Evolutionary conservation across 2,797 vertebrate species (phyloP).

Genomic region (Neostethus bicornis): DNA sequence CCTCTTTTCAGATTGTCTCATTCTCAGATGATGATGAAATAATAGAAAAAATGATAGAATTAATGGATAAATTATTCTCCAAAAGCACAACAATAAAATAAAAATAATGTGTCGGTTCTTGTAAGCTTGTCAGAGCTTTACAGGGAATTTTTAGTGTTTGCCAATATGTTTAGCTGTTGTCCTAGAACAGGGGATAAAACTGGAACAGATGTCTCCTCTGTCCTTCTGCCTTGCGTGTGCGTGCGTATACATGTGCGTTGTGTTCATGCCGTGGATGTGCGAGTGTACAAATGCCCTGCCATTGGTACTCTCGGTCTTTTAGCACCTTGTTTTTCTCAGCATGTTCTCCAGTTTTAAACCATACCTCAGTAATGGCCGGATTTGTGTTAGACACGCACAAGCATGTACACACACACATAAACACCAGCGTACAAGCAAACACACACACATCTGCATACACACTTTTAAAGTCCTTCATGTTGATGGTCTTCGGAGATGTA

Average conservation of each 20-base stretch:
- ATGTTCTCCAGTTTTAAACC: slow-evolving; percentile 69
- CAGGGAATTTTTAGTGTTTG: slow-evolving; percentile 42
- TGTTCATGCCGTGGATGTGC: slow-evolving; percentile 17
- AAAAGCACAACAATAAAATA: slow-evolving; percentile 55
- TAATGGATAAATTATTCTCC: too few species aligned
- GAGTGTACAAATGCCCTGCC: slow-evolving; percentile 36
- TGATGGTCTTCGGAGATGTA: slow-evolving; percentile 61
- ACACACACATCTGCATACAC: slow-evolving; percentile 36
- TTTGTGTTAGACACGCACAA: slow-evolving; percentile 42
- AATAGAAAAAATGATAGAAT: too few species aligned
- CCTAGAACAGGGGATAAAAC: slow-evolving; percentile 58
- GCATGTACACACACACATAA: slow-evolving; percentile 4
- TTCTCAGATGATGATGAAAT: too few species aligned
- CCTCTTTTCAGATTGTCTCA: too few species aligned
- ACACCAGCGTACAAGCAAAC: not conserved
- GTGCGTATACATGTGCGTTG: not conserved
- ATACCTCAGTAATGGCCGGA: slow-evolving; percentile 63
- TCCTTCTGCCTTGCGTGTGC: slow-evolving; percentile 44
- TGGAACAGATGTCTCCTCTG: slow-evolving; percentile 62
- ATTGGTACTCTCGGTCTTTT: slow-evolving; percentile 69
- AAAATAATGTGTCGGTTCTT: slow-evolving; percentile 37
- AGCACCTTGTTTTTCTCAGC: slow-evolving; percentile 74
- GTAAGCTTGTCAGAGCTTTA: slow-evolving; percentile 22
- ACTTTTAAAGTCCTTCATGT: slow-evolving; percentile 63
- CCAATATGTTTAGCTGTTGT: slow-evolving; percentile 42